A percentile compares a stretch with the other conserved stretches of the same genome.
These are phyloP conservation scores for Eupithecia centaureata DNA, from an alignment of 2,888 invertebrate genomes.

Conservation along the genomic window DNA sequence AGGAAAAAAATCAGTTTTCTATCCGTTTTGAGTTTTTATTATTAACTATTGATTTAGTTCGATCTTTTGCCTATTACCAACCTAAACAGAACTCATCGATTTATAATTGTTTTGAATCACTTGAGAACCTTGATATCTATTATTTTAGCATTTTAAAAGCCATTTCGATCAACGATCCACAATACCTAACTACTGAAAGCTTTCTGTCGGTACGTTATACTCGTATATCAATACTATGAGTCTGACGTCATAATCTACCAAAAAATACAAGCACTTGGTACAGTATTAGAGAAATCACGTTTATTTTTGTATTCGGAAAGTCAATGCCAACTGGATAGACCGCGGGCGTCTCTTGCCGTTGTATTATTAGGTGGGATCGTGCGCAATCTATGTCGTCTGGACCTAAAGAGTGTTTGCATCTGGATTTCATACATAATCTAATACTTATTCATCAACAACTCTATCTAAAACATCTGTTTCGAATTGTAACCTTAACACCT, in stretches of 20 bases:
- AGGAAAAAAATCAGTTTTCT: too few species aligned
- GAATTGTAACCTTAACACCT: conserved; percentile 4
- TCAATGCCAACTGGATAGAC: conserved; percentile 62
- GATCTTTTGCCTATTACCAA: not conserved
- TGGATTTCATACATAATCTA: conserved; percentile 23
- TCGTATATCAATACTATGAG: conserved; percentile 33
- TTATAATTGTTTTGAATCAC: not conserved
- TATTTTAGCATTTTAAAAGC: not conserved
- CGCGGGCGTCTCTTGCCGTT: conserved; percentile 50
- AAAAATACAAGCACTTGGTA: conserved; percentile 52
- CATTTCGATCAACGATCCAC: conserved; percentile 1
- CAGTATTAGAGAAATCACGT: conserved; percentile 65
- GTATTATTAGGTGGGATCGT: conserved; percentile 52
- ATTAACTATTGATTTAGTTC: too few species aligned
- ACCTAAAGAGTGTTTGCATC: conserved; percentile 33
- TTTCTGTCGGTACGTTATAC: conserved; percentile 17
- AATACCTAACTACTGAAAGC: conserved; percentile 11
- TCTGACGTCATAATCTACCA: conserved; percentile 52
- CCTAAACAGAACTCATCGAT: not conserved
- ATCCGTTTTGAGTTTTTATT: too few species aligned
- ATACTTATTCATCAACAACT: conserved; percentile 9
- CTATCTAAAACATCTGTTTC: conserved; percentile 5
- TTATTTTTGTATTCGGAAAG: conserved; percentile 72
- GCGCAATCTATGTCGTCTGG: conserved; percentile 45
- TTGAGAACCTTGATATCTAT: conserved; percentile 4